These are phyloP conservation scores for Butastur rufipennis DNA, from an alignment of 2,113 vertebrate species.

Conservation along the genomic window DNA sequence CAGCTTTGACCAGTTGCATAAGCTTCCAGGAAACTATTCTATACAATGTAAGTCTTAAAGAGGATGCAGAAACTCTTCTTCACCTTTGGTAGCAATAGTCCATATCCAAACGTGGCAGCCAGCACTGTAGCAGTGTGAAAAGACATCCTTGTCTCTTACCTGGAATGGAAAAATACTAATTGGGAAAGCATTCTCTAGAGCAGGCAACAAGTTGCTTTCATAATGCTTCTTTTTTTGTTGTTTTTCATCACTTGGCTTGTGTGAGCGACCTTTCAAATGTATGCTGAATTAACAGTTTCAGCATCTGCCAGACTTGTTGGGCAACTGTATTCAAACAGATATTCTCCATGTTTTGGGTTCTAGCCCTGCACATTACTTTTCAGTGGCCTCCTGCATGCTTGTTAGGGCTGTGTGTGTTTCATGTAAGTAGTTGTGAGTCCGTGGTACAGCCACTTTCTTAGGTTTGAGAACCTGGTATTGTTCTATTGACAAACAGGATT, in stretches of 20 bases:
- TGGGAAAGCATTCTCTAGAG: neutral
- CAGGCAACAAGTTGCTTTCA: neutral
- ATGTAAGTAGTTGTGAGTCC: neutral
- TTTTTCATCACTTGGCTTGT: neutral
- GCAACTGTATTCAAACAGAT: neutral
- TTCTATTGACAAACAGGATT: neutral
- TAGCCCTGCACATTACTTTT: neutral
- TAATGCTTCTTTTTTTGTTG: neutral
- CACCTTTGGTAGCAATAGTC: neutral
- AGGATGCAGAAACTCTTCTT: neutral
- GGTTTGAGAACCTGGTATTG: neutral
- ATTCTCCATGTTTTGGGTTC: neutral
- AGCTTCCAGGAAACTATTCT: neutral
- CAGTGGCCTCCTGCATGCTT: neutral
- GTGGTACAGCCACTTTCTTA: neutral
- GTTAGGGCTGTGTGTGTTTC: neutral
- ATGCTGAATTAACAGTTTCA: neutral
- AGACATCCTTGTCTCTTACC: neutral
- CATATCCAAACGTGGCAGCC: neutral
- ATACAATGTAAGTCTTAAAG: neutral
- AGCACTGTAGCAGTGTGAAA: neutral
- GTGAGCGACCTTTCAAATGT: neutral
- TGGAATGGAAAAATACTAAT: neutral
- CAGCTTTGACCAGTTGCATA: slow-evolving; percentile 41
- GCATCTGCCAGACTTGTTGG: neutral